Evolutionary conservation across 2,113 vertebrate genomes (phyloP).

Genomic region (Gobiocypris rarus): DNA sequence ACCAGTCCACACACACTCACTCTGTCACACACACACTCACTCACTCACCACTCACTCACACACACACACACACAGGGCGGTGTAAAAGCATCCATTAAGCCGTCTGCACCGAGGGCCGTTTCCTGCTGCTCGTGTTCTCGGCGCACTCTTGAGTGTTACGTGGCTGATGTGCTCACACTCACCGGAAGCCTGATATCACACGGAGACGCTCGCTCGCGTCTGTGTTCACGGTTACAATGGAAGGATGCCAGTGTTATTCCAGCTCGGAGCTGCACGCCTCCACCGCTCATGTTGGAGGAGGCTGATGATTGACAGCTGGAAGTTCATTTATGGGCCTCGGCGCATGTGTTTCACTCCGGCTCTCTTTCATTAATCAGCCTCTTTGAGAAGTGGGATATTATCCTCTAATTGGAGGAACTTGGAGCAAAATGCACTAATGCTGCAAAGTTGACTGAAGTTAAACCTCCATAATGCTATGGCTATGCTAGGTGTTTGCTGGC

Average conservation of each 20-base stretch:
- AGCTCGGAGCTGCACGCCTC: not conserved
- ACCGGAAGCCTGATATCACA: conserved; percentile 26
- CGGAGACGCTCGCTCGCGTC: not conserved
- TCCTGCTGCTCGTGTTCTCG: conserved; percentile 38
- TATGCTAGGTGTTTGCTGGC: not conserved
- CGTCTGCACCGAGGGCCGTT: conserved; percentile 44
- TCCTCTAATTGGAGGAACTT: not conserved
- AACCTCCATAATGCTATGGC: not conserved
- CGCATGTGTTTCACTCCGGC: not conserved
- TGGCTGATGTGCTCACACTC: not conserved
- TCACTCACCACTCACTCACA: no score
- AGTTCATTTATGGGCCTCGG: conserved; percentile 25
- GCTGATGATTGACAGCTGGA: conserved; percentile 43
- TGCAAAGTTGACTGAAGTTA: not conserved
- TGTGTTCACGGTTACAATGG: conserved; percentile 43
- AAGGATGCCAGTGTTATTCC: conserved; percentile 56
- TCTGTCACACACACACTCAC: no score
- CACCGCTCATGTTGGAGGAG: conserved; percentile 11
- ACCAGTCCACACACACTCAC: no score
- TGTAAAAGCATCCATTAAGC: conserved; percentile 30
- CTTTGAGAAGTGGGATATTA: not conserved
- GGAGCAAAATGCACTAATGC: no score
- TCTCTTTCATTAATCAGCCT: not conserved
- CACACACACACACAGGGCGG: no score
- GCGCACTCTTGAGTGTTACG: not conserved